These are phyloP conservation scores for Ruditapes philippinarum DNA, from an alignment of 1,140 invertebrate species.

Conservation along the genomic window DNA sequence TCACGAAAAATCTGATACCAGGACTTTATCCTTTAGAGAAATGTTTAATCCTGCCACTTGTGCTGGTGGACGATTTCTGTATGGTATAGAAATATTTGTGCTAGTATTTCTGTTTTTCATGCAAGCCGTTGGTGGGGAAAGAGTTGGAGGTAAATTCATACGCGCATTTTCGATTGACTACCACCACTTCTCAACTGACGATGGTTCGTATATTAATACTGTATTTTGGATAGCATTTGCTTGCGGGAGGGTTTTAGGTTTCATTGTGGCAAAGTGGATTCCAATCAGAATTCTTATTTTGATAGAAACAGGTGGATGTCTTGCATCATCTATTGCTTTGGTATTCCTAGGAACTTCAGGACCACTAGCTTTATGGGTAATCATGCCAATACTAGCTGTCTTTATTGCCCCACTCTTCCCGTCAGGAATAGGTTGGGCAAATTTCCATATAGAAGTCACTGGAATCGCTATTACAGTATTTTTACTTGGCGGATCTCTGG, in stretches of 20 bases:
- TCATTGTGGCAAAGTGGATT: conserved; percentile 72
- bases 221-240: conserved; percentile 78
- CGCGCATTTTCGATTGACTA: conserved; percentile 73
- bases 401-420: conserved; percentile 76
- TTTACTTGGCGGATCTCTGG: conserved; percentile 72
- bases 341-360: conserved; percentile 65
- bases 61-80: conserved; percentile 64
- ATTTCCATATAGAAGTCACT: conserved; percentile 74
- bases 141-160: conserved; percentile 77
- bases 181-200: conserved; percentile 66
- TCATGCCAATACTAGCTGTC: conserved; percentile 67
- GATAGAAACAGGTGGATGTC: conserved; percentile 69
- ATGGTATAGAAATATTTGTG: conserved; percentile 71
- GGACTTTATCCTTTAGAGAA: conserved; percentile 38
- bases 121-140: conserved; percentile 74
- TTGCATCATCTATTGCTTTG: conserved; percentile 67
- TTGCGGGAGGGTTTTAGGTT: conserved; percentile 68
- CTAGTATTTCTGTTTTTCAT: conserved; percentile 77
- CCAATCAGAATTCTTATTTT: conserved; percentile 74
- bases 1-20: background rate
- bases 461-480: conserved; percentile 74
- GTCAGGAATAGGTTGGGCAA: conserved; percentile 73
- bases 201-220: conserved; percentile 73
- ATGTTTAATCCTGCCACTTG: conserved; percentile 77
- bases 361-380: conserved; percentile 67